Conservation (phyloP, 2,797 vertebrate genomes). For the Parauchenoglanis ngamensis region DNA sequence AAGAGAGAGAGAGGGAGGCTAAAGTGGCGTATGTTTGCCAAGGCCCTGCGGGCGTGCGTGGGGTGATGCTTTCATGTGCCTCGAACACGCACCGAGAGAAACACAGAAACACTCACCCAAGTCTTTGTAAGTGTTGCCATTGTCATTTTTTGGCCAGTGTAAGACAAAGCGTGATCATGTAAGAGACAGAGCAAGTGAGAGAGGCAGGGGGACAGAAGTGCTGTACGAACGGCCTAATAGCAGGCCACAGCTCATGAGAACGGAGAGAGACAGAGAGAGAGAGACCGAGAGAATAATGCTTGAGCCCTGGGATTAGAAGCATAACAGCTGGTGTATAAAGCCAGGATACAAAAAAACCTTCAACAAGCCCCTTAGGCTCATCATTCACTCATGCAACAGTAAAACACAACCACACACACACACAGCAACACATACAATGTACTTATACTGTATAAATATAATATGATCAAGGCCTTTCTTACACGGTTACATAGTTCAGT, state of each 20-base stretch:
- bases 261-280: constrained; percentile 12
- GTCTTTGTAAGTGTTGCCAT: constrained; percentile 24
- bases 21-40: constrained; percentile 49
- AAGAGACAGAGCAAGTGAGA: not conserved
- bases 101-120: constrained; percentile 39
- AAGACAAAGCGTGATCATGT: constrained; percentile 4
- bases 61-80: constrained; percentile 55
- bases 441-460: not conserved
- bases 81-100: constrained; percentile 38
- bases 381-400: constrained; percentile 45
- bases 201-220: not conserved
- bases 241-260: constrained; percentile 24
- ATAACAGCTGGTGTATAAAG: constrained; percentile 60
- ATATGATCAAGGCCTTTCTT: not conserved
- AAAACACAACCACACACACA: constrained; percentile 26
- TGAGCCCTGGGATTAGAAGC: constrained; percentile 53
- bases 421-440: constrained; percentile 20
- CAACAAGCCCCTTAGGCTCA: constrained; percentile 53
- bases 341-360: constrained; percentile 53
- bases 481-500: not conserved
- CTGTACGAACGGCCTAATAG: constrained; percentile 2
- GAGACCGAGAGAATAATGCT: constrained; percentile 44
- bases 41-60: constrained; percentile 53
- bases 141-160: constrained; percentile 34
- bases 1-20: constrained; percentile 23